These are phyloP conservation scores for Pelmatolapia mariae DNA, from an alignment of 2,113 vertebrate genomes.

Conservation along the genomic window DNA sequence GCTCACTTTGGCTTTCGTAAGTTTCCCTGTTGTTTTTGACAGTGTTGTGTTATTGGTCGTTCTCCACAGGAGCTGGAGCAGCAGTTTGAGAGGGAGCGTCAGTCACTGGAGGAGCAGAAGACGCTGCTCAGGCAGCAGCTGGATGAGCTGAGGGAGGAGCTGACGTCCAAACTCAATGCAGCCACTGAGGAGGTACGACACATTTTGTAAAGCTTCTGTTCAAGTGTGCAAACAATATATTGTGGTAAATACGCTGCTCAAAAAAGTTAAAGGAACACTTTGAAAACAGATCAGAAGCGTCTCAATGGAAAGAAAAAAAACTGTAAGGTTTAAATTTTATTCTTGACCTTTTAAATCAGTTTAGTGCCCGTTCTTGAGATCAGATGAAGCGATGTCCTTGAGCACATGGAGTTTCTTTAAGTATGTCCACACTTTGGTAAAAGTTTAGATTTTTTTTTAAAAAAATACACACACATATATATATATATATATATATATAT, in stretches of 20 bases:
- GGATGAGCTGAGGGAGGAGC: constrained; percentile 82
- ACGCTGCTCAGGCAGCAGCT: constrained; percentile 82
- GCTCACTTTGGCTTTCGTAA: not conserved
- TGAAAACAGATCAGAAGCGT: not conserved
- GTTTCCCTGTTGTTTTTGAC: not conserved
- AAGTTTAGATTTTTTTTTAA: not conserved
- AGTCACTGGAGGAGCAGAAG: constrained; percentile 87
- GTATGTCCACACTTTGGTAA: not conserved
- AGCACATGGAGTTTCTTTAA: not conserved
- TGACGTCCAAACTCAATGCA: constrained; percentile 79
- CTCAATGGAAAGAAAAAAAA: not conserved
- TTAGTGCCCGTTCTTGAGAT: not conserved
- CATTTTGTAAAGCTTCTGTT: not conserved
- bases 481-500: too few relatives aligned
- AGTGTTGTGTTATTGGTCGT: not conserved
- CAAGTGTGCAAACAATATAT: not conserved
- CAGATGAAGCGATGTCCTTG: not conserved
- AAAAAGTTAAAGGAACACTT: not conserved
- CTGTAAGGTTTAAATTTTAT: not conserved
- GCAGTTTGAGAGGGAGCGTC: constrained; percentile 86
- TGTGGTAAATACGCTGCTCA: not conserved
- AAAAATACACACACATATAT: not conserved
- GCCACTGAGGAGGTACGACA: constrained; percentile 84
- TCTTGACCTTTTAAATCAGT: not conserved
- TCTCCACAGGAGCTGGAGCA: constrained; percentile 87